Conservation (phyloP, 2,113 vertebrate genomes). For the Poeciliopsis occidentalis region DNA sequence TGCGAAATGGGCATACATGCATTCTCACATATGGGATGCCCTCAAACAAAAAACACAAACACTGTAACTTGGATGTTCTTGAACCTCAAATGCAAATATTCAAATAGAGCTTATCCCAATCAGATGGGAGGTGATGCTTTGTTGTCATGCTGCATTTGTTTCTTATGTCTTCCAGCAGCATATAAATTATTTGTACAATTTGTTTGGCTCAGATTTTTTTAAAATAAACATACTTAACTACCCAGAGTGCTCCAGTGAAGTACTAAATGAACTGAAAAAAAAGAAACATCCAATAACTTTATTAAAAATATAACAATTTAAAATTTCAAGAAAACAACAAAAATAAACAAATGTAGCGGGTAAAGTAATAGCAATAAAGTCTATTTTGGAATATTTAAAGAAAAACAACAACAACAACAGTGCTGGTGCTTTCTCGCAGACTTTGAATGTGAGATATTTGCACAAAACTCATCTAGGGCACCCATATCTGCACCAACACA, state of each 20-base stretch:
- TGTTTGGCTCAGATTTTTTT: too few species aligned
- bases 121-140: slow-evolving; percentile 1
- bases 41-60: slow-evolving; percentile 37
- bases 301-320: neutral
- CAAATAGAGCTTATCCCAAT: slow-evolving; percentile 15
- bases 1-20: slow-evolving; percentile 56
- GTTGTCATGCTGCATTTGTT: neutral
- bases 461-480: neutral
- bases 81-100: slow-evolving; percentile 29
- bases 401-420: neutral
- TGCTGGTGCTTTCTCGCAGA: neutral
- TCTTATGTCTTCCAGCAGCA: neutral
- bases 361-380: neutral
- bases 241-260: neutral
- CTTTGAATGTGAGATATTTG: neutral
- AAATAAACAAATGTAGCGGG: neutral
- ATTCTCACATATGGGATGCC: slow-evolving; percentile 52
- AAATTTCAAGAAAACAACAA: neutral
- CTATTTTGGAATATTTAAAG: neutral
- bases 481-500: neutral
- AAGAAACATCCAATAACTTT: neutral
- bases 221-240: too few species aligned
- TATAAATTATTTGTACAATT: neutral
- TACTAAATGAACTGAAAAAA: neutral
- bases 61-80: slow-evolving; percentile 9